Evolutionary conservation across 2,888 invertebrate species (phyloP).

Genomic region (Nomada hirtipes): DNA sequence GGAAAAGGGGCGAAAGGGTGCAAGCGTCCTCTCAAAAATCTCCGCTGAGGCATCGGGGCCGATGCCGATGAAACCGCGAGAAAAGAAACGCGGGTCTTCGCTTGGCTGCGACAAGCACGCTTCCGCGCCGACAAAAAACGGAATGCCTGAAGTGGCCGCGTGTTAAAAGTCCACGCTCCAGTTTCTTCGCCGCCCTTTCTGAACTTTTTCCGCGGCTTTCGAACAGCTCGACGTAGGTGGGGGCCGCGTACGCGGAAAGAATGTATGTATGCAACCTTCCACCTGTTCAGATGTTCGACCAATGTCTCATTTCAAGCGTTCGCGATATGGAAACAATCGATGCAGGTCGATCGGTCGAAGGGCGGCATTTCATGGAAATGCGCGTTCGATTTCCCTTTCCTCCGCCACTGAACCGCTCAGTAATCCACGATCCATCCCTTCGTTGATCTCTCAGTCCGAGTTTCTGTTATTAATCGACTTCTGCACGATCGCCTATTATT

Average conservation of each 20-base stretch:
- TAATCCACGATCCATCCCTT: no score
- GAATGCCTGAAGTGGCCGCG: constrained; percentile 48
- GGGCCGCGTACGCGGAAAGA: constrained; percentile 39
- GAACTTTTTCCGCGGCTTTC: constrained; percentile 42
- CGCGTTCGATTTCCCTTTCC: no score
- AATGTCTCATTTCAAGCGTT: constrained; percentile 18
- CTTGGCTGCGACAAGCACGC: constrained; percentile 32
- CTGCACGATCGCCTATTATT: constrained; percentile 22
- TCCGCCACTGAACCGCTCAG: no score
- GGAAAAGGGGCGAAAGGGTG: background rate
- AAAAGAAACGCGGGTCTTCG: constrained; percentile 3
- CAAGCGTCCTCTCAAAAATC: background rate
- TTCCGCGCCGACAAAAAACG: constrained; percentile 58
- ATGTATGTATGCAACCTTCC: constrained; percentile 36
- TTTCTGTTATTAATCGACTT: constrained; percentile 4
- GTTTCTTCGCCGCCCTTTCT: constrained; percentile 57
- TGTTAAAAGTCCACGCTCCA: constrained; percentile 60
- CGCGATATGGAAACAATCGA: constrained; percentile 27
- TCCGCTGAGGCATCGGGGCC: background rate
- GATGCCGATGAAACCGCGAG: background rate
- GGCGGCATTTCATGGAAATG: background rate
- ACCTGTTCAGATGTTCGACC: background rate
- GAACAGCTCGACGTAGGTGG: constrained; percentile 17
- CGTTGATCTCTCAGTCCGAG: background rate
- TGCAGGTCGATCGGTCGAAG: constrained; percentile 9